Conservation (phyloP, 1,140 invertebrate genomes). For the Drosophila subobscura region DNA sequence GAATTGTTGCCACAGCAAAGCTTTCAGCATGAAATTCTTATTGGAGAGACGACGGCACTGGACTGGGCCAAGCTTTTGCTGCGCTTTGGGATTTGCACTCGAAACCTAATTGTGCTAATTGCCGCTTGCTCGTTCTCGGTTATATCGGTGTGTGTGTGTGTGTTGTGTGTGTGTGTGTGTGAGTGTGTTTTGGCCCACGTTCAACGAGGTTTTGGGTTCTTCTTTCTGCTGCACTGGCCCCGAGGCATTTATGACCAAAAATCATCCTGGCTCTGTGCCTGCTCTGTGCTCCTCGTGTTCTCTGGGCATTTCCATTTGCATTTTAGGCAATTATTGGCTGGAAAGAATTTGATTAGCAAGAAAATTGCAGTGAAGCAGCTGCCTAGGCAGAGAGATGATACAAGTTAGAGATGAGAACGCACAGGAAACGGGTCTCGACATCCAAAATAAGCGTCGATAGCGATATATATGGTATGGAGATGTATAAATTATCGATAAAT, state of each 20-base stretch:
- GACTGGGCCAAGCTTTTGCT: slow-evolving; percentile 30
- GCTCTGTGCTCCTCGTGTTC: neutral
- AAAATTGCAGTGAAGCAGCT: slow-evolving; percentile 41
- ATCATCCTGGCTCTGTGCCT: slow-evolving; percentile 1
- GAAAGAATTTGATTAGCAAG: slow-evolving; percentile 75
- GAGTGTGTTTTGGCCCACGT: neutral
- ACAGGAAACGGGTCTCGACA: slow-evolving; percentile 1
- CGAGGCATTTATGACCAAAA: slow-evolving; percentile 27
- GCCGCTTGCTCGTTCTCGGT: slow-evolving; percentile 50
- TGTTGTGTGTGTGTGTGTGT: too few relatives aligned
- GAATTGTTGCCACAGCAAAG: slow-evolving; percentile 36
- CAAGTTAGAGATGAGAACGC: slow-evolving; percentile 28
- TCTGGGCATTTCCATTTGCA: slow-evolving; percentile 68
- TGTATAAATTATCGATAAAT: too few relatives aligned
- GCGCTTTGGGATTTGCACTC: slow-evolving; percentile 81
- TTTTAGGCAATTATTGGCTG: slow-evolving; percentile 79
- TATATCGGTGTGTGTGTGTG: slow-evolving; percentile 2
- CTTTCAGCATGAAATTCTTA: slow-evolving; percentile 81
- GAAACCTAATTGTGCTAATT: slow-evolving; percentile 83
- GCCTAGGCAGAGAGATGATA: slow-evolving; percentile 14
- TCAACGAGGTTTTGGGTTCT: slow-evolving; percentile 10
- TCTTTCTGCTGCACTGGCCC: slow-evolving; percentile 20
- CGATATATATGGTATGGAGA: too few relatives aligned
- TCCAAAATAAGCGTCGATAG: neutral
- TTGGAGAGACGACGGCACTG: slow-evolving; percentile 30